A percentile compares a stretch with the other conserved stretches of the same genome.
phyloP scores from a whole-genome alignment of 2,888 invertebrate genomes.

The Pheosia tremula region DNA sequence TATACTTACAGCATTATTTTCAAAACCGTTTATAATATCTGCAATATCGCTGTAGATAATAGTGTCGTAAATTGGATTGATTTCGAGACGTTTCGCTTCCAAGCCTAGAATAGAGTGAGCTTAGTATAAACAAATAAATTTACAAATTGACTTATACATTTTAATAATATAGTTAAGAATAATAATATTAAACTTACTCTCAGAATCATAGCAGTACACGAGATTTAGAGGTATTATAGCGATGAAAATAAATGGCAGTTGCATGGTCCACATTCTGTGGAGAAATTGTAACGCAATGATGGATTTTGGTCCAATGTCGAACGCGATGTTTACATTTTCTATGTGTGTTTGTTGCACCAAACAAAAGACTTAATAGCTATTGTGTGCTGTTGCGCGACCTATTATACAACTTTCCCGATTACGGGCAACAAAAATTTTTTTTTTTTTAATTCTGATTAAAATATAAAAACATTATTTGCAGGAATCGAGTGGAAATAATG shows the following conservation, averaged over 20 bases:
- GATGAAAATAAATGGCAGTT: slow-evolving; percentile 34
- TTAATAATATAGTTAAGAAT: too few relatives aligned
- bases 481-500: slow-evolving; percentile 82
- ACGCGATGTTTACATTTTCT: slow-evolving; percentile 36
- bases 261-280: slow-evolving; percentile 47
- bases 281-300: slow-evolving; percentile 26
- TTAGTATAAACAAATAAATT: slow-evolving; percentile 11
- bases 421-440: slow-evolving; percentile 5
- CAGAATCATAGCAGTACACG: slow-evolving; percentile 53
- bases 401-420: slow-evolving; percentile 41
- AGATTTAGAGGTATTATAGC: slow-evolving; percentile 38
- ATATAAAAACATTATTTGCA: slow-evolving; percentile 34
- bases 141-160: too few relatives aligned
- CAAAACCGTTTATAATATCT: slow-evolving; percentile 71
- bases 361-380: slow-evolving; percentile 47
- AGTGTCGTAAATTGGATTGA: slow-evolving; percentile 67
- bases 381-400: slow-evolving; percentile 44
- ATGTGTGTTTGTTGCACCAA: slow-evolving; percentile 46
- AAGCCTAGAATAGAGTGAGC: slow-evolving; percentile 44
- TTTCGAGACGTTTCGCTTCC: slow-evolving; percentile 62
- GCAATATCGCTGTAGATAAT: slow-evolving; percentile 74
- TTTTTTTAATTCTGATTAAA: background rate
- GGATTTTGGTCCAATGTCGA: slow-evolving; percentile 17
- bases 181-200: slow-evolving; percentile 53
- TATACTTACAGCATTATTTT: slow-evolving; percentile 62